Evolutionary conservation across 1,140 invertebrate species (phyloP).

Genomic region (Pteromalus puparum): DNA sequence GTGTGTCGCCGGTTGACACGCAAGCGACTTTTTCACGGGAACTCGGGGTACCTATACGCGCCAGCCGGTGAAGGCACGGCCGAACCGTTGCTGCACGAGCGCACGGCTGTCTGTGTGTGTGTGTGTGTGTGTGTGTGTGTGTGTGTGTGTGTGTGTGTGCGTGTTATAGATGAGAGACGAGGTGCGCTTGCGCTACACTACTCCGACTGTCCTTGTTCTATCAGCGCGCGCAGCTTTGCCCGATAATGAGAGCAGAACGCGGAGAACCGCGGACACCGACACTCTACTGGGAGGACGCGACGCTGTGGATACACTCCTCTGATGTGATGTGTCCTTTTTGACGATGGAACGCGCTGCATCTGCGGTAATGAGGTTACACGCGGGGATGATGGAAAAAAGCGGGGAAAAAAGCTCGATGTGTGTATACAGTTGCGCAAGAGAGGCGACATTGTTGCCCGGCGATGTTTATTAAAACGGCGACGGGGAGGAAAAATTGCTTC

Average conservation of each 20-base stretch:
- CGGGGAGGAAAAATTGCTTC: conserved; percentile 21
- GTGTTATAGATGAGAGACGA: conserved; percentile 39
- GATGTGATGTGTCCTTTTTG: neutral
- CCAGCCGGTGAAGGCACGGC: neutral
- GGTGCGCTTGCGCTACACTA: conserved; percentile 57
- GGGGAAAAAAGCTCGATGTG: neutral
- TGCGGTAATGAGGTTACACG: neutral
- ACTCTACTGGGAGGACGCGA: neutral
- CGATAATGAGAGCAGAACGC: conserved; percentile 61
- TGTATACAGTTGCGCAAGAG: neutral
- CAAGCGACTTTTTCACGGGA: conserved; percentile 67
- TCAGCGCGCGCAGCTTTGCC: conserved; percentile 52
- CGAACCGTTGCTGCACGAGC: neutral
- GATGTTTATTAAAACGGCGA: neutral
- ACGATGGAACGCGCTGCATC: neutral
- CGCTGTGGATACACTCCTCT: neutral
- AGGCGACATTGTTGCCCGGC: too few relatives aligned
- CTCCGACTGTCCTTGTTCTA: conserved; percentile 55
- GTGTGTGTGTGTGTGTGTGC: neutral
- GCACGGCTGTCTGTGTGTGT: neutral
- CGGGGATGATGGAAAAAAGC: too few relatives aligned
- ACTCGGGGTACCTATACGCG: conserved; percentile 34
- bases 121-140: neutral
- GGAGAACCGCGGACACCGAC: neutral
- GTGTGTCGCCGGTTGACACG: conserved; percentile 65